A percentile compares a stretch with the other conserved stretches of the same genome.
Evolutionary conservation across 2,797 vertebrate genomes (phyloP).

Genomic region (Varecia variegata): DNA sequence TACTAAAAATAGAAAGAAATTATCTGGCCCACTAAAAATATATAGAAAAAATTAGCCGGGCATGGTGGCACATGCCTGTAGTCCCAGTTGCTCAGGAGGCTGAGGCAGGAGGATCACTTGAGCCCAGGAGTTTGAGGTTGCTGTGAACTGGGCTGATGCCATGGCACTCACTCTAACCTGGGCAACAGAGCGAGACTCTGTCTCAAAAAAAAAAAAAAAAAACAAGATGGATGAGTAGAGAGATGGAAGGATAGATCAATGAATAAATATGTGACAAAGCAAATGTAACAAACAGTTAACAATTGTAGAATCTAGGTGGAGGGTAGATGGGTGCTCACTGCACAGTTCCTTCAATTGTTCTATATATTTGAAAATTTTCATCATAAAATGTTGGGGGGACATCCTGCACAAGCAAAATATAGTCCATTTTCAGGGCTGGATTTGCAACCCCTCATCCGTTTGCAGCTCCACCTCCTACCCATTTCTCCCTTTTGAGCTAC

Average conservation of each 20-base stretch:
- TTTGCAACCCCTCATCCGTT: not conserved
- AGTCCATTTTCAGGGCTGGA: not conserved
- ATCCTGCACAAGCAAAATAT: not conserved
- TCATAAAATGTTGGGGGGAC: not conserved
- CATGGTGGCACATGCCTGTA: too few relatives aligned
- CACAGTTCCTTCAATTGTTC: not conserved
- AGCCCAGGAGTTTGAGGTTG: too few relatives aligned
- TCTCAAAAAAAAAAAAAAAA: too few relatives aligned
- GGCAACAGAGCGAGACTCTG: too few relatives aligned
- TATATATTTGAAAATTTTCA: not conserved
- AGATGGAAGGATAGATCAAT: not conserved
- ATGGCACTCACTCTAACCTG: too few relatives aligned
- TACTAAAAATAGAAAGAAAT: too few relatives aligned
- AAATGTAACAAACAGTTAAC: not conserved
- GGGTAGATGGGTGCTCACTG: not conserved
- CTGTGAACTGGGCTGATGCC: too few relatives aligned
- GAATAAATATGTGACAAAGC: not conserved
- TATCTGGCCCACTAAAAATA: too few relatives aligned
- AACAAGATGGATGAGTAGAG: not conserved
- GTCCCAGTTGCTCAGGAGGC: too few relatives aligned
- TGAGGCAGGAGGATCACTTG: too few relatives aligned
- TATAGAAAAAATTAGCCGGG: too few relatives aligned
- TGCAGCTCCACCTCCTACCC: not conserved
- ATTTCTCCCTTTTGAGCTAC: not conserved
- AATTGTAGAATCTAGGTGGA: not conserved